Percentiles rank a stretch among this genome's conserved stretches.
Conservation (phyloP, 2,113 vertebrate genomes). For the Peromyscus polionotus region DNA sequence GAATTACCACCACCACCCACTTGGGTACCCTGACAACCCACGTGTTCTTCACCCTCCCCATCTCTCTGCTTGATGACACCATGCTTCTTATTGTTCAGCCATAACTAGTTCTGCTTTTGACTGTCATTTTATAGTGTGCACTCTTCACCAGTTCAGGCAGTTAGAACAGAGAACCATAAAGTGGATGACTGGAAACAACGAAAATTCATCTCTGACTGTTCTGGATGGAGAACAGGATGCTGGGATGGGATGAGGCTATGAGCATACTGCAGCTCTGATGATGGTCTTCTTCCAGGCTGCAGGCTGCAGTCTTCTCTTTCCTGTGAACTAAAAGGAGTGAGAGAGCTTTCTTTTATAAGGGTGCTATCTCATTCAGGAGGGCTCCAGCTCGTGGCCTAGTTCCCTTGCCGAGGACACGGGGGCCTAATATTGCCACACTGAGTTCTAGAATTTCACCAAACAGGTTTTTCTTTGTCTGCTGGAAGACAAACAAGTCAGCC, state of each 20-base stretch:
- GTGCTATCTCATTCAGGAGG: neutral
- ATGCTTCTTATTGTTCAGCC: neutral
- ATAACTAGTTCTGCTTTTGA: neutral
- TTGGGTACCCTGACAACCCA: neutral
- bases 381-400: neutral
- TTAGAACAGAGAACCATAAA: neutral
- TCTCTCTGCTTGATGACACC: neutral
- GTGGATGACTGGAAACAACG: neutral
- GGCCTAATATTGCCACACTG: neutral
- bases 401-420: neutral
- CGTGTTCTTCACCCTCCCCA: neutral
- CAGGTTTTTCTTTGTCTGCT: too few species aligned
- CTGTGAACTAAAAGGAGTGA: neutral
- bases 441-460: neutral
- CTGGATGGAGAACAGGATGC: neutral
- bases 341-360: neutral
- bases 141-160: neutral
- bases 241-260: too few species aligned
- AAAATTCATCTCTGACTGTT: neutral
- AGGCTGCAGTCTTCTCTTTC: neutral
- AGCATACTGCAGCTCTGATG: neutral
- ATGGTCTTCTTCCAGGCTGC: neutral
- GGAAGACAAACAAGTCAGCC: neutral
- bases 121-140: neutral
- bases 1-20: neutral